Evolutionary conservation across 2,888 invertebrate species (phyloP).

Genomic region (Conchocele bisecta): DNA sequence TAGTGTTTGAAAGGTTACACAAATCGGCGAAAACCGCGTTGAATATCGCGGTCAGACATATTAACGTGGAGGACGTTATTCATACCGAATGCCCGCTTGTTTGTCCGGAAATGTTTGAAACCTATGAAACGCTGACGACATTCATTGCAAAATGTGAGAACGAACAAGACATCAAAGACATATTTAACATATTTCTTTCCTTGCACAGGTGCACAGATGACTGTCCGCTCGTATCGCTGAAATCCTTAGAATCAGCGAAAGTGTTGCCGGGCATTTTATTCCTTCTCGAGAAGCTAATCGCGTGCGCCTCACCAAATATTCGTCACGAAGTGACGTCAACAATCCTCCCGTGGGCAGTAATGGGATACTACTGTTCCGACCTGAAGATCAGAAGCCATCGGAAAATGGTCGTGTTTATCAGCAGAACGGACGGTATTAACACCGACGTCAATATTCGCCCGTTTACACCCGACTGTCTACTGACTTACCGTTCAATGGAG

Average conservation of each 20-base stretch:
- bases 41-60: slow-evolving; percentile 49
- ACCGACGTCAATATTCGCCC: slow-evolving; percentile 34
- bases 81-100: slow-evolving; percentile 55
- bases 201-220: slow-evolving; percentile 57
- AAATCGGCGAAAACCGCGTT: slow-evolving; percentile 59
- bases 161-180: slow-evolving; percentile 62
- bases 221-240: slow-evolving; percentile 55
- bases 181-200: slow-evolving; percentile 53
- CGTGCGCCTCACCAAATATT: slow-evolving; percentile 53
- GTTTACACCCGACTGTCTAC: slow-evolving; percentile 13
- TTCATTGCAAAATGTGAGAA: slow-evolving; percentile 67
- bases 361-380: slow-evolving; percentile 64
- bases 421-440: slow-evolving; percentile 59
- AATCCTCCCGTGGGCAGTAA: slow-evolving; percentile 62
- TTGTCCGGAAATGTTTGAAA: slow-evolving; percentile 57
- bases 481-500: slow-evolving; percentile 9
- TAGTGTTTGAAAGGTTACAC: slow-evolving; percentile 65
- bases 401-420: slow-evolving; percentile 67
- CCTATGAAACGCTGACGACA: slow-evolving; percentile 54
- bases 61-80: slow-evolving; percentile 40
- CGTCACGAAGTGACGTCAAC: slow-evolving; percentile 60
- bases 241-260: slow-evolving; percentile 51
- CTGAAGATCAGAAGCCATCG: slow-evolving; percentile 63
- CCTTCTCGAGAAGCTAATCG: slow-evolving; percentile 62
- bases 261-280: slow-evolving; percentile 58